Conservation (phyloP, 1,140 invertebrate species). For the Microvelia longipes region DNA sequence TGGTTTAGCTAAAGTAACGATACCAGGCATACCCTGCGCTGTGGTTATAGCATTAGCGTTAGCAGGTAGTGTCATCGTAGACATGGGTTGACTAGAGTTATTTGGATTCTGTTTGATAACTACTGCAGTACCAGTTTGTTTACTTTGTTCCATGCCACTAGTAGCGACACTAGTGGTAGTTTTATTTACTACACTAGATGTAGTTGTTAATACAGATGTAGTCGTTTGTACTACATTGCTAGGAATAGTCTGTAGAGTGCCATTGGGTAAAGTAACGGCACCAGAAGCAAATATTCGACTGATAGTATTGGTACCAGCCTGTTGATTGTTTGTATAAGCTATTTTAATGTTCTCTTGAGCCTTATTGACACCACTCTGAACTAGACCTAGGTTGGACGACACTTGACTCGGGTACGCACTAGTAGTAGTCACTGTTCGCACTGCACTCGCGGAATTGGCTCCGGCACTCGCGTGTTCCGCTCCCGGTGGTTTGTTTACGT, state of each 20-base stretch:
- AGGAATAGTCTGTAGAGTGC: conserved; percentile 28
- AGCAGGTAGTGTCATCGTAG: conserved; percentile 34
- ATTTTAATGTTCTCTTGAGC: conserved; percentile 29
- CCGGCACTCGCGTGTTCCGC: neutral
- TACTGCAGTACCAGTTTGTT: conserved; percentile 43
- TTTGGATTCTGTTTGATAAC: conserved; percentile 47
- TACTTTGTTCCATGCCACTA: conserved; percentile 29
- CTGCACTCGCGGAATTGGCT: conserved; percentile 5
- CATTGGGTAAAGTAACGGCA: neutral
- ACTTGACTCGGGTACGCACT: conserved; percentile 30
- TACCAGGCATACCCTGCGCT: conserved; percentile 31
- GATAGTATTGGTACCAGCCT: conserved; percentile 28
- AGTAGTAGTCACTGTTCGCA: conserved; percentile 20
- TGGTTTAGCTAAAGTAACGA: conserved; percentile 36
- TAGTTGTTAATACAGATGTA: conserved; percentile 18
- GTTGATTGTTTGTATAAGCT: conserved; percentile 31
- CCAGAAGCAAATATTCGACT: conserved; percentile 2
- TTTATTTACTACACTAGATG: conserved; percentile 8
- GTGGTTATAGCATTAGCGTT: conserved; percentile 17
- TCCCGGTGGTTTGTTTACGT: conserved; percentile 18
- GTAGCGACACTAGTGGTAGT: conserved; percentile 19
- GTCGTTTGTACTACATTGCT: conserved; percentile 28
- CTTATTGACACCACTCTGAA: conserved; percentile 22
- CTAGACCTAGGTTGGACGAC: conserved; percentile 22
- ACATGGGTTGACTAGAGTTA: conserved; percentile 37